Evolutionary conservation across 2,888 invertebrate genomes (phyloP).

Genomic region (Sepiola atlantica): DNA sequence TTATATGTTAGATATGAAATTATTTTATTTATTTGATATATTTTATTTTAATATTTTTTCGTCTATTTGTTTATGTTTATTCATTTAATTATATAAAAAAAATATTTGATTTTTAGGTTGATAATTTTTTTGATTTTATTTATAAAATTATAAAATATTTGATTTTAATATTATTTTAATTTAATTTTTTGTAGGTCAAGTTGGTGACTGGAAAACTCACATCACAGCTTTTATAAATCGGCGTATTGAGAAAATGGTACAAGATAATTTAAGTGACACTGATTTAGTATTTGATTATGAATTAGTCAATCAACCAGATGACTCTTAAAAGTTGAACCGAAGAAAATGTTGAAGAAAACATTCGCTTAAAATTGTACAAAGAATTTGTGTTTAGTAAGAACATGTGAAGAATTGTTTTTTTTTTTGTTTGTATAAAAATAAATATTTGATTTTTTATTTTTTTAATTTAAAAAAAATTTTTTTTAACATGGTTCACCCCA

Average conservation of each 20-base stretch:
- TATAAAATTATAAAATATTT: not conserved
- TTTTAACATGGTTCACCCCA: no score
- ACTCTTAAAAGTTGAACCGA: not conserved
- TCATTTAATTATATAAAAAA: not conserved
- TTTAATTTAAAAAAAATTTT: no score
- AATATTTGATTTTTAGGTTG: not conserved
- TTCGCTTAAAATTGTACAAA: not conserved
- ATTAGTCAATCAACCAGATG: not conserved
- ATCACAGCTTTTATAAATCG: constrained; percentile 83
- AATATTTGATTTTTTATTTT: no score
- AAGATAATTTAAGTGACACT: constrained; percentile 56
- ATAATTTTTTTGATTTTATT: not conserved
- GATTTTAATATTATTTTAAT: not conserved
- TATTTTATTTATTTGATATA: no score
- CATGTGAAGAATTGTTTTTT: no score
- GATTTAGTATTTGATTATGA: constrained; percentile 56
- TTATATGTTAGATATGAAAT: no score
- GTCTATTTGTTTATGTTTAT: no score
- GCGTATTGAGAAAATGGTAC: constrained; percentile 80
- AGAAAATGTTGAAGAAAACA: not conserved
- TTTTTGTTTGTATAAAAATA: no score
- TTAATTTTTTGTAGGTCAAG: constrained; percentile 78
- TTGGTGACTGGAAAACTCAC: constrained; percentile 88
- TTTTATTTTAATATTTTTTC: no score
- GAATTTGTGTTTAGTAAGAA: no score